phyloP scores from a whole-genome alignment of 2,888 invertebrate species.

The Dynastes tityus region DNA sequence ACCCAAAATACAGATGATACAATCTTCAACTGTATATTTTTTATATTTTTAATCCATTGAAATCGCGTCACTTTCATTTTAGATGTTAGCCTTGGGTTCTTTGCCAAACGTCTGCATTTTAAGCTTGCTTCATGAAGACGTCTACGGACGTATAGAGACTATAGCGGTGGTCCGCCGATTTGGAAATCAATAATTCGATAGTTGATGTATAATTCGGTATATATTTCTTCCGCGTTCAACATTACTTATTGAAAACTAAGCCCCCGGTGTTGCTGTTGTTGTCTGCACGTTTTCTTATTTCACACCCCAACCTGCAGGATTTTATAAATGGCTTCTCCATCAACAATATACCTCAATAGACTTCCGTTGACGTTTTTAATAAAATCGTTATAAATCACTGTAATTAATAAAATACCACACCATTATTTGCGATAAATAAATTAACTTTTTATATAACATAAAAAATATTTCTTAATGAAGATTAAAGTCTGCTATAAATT shows the following conservation, averaged over 20 bases:
- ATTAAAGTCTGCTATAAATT: no score
- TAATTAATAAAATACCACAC: constrained; percentile 33
- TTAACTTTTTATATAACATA: neutral
- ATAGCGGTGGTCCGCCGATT: constrained; percentile 61
- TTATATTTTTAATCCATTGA: no score
- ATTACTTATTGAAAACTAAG: constrained; percentile 30
- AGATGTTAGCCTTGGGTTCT: no score
- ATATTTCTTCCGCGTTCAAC: constrained; percentile 31
- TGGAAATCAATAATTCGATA: constrained; percentile 65
- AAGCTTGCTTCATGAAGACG: no score
- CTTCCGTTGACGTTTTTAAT: constrained; percentile 19
- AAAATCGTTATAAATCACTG: constrained; percentile 10
- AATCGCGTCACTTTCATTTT: no score
- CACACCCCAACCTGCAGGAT: constrained; percentile 26
- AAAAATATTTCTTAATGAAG: no score
- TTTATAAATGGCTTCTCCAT: constrained; percentile 33
- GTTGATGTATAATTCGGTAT: constrained; percentile 46
- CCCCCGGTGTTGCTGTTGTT: constrained; percentile 19
- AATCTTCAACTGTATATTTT: no score
- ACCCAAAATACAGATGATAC: no score
- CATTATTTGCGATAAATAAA: constrained; percentile 7
- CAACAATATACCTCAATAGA: constrained; percentile 25
- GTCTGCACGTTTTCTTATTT: constrained; percentile 40
- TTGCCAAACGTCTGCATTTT: no score
- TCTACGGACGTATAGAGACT: constrained; percentile 34